These are phyloP conservation scores for Embidobia sp. DNA, from an alignment of 2,888 invertebrate genomes.

Conservation along the genomic window DNA sequence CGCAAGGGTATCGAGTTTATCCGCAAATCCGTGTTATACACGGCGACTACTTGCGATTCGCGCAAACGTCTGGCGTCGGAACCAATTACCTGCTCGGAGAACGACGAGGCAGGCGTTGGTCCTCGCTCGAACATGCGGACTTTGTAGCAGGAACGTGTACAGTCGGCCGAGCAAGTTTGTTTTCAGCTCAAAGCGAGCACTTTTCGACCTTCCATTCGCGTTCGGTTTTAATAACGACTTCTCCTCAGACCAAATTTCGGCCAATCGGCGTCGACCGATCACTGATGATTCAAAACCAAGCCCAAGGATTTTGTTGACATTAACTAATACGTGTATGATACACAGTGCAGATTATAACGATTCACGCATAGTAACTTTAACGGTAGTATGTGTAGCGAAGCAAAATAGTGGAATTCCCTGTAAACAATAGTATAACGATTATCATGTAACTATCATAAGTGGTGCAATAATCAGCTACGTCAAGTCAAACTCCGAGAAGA, in stretches of 20 bases:
- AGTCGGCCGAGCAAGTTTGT: slow-evolving; percentile 58
- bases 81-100: slow-evolving; percentile 61
- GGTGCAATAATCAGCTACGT: slow-evolving; percentile 60
- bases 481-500: slow-evolving; percentile 29
- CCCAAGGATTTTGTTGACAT: slow-evolving; percentile 45
- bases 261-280: slow-evolving; percentile 19
- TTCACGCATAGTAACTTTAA: slow-evolving; percentile 51
- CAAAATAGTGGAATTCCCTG: slow-evolving; percentile 52
- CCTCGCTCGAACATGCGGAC: slow-evolving; percentile 58
- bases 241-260: too few species aligned
- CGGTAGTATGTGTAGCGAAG: slow-evolving; percentile 51
- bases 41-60: slow-evolving; percentile 61
- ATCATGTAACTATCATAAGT: slow-evolving; percentile 56
- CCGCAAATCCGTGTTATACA: slow-evolving; percentile 61
- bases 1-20: slow-evolving; percentile 55
- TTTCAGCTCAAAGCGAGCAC: slow-evolving; percentile 15
- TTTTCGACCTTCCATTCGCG: slow-evolving; percentile 8
- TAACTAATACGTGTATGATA: slow-evolving; percentile 53
- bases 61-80: slow-evolving; percentile 60
- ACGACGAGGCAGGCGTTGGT: slow-evolving; percentile 59
- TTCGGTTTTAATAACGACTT: too few species aligned
- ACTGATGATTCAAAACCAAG: slow-evolving; percentile 52
- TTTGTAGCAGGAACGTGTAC: slow-evolving; percentile 65
- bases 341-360: slow-evolving; percentile 49
- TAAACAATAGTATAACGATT: slow-evolving; percentile 55